phyloP scores from a whole-genome alignment of 2,113 vertebrate species.

The Lagenorhynchus albirostris region DNA sequence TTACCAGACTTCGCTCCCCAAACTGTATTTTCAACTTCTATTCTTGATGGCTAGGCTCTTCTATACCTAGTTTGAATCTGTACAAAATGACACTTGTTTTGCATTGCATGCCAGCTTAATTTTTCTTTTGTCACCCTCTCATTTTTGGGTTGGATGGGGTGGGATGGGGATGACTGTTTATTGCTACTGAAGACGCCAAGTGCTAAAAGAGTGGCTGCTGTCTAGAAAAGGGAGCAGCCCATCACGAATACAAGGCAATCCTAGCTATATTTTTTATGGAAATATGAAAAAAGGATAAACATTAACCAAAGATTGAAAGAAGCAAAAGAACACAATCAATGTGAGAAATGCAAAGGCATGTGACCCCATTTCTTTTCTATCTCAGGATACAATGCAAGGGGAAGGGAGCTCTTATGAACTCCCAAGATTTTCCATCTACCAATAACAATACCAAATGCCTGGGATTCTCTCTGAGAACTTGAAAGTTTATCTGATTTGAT shows the following conservation, averaged over 20 bases:
- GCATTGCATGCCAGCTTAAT: neutral
- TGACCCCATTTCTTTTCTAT: neutral
- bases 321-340: neutral
- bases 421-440: neutral
- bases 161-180: neutral
- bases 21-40: neutral
- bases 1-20: neutral
- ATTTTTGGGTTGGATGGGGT: neutral
- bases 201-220: neutral
- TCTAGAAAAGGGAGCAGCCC: accelerated
- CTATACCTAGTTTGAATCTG: neutral
- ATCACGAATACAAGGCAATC: neutral
- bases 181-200: neutral
- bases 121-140: neutral
- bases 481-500: neutral
- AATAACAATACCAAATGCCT: neutral
- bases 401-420: neutral
- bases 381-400: neutral
- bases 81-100: neutral
- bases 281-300: neutral
- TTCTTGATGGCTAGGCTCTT: neutral
- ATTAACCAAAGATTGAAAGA: neutral
- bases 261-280: neutral
- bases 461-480: neutral
- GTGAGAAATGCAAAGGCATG: neutral